Conservation (phyloP, 2,888 invertebrate species). For the Pogonocherus hispidulus region DNA sequence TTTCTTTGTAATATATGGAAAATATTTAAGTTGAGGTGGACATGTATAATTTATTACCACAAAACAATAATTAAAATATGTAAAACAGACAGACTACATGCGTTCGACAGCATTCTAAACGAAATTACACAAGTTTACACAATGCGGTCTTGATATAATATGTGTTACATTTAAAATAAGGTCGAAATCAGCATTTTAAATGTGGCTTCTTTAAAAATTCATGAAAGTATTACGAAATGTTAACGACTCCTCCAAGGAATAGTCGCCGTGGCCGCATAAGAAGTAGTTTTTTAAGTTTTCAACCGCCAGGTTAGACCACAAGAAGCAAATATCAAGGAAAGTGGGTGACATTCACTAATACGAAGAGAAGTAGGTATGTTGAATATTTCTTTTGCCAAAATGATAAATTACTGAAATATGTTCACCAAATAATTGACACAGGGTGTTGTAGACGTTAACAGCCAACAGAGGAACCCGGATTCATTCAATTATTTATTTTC, state of each 20-base stretch:
- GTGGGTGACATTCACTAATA: neutral
- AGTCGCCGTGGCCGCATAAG: neutral
- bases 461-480: too few species aligned
- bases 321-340: constrained; percentile 11
- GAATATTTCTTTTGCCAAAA: too few species aligned
- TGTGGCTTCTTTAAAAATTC: constrained; percentile 28
- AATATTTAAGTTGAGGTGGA: too few species aligned
- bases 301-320: too few species aligned
- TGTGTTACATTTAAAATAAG: constrained; percentile 40
- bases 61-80: neutral
- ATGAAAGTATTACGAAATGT: constrained; percentile 25
- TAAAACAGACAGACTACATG: neutral
- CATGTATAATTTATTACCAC: too few species aligned
- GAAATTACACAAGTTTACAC: constrained; percentile 8
- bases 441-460: too few species aligned
- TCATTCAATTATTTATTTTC: too few species aligned
- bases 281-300: too few species aligned
- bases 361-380: neutral
- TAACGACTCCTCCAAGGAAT: constrained; percentile 10
- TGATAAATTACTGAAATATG: too few species aligned
- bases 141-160: constrained; percentile 11
- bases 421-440: too few species aligned
- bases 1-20: too few species aligned
- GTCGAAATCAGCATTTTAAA: constrained; percentile 47
- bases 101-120: neutral